phyloP scores from a whole-genome alignment of 2,888 invertebrate genomes.

The Philereme transversata region DNA sequence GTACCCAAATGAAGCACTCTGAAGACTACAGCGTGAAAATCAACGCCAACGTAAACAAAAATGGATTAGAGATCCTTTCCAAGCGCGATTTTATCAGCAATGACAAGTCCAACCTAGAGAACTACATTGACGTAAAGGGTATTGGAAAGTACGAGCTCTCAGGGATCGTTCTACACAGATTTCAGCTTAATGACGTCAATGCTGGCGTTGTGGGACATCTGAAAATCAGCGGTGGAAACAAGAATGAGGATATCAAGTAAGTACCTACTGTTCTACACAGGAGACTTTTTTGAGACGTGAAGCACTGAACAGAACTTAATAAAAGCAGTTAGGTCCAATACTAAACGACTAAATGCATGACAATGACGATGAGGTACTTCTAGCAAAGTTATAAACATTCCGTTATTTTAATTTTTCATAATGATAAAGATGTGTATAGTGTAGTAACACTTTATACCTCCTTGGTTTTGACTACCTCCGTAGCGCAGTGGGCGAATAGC shows the following conservation, averaged over 20 bases:
- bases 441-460: too few species aligned
- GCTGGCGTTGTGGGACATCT: conserved; percentile 83
- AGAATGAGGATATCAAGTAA: conserved; percentile 84
- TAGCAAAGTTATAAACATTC: too few species aligned
- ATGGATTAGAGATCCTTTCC: conserved; percentile 75
- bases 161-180: conserved; percentile 82
- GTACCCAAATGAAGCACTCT: conserved; percentile 68
- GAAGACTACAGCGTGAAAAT: conserved; percentile 73
- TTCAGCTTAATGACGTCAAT: conserved; percentile 81
- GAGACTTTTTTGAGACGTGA: too few species aligned
- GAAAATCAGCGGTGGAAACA: conserved; percentile 73
- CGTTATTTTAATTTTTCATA: too few species aligned
- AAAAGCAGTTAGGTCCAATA: too few species aligned
- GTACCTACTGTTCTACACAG: conserved; percentile 39
- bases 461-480: too few species aligned
- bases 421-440: too few species aligned
- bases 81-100: conserved; percentile 82
- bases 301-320: too few species aligned
- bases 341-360: too few species aligned
- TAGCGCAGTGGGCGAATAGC: too few species aligned
- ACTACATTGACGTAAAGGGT: conserved; percentile 83
- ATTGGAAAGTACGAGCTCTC: conserved; percentile 86
- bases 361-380: too few species aligned
- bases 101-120: conserved; percentile 85
- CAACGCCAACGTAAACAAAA: conserved; percentile 55